Evolutionary conservation across 2,888 invertebrate genomes (phyloP).

Genomic region (Syritta pipiens): DNA sequence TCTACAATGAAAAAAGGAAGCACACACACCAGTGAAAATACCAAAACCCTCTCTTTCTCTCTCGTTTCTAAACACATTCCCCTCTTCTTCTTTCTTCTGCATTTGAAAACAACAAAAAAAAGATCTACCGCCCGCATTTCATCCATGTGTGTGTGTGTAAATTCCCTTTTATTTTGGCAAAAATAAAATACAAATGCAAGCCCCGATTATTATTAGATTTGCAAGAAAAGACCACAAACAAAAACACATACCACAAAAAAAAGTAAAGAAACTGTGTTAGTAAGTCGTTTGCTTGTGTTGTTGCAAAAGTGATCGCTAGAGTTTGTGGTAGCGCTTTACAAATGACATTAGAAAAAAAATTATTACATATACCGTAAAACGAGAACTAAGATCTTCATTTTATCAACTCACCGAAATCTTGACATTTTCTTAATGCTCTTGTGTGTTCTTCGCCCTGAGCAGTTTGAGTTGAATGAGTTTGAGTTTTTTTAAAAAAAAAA

Average conservation of each 20-base stretch:
- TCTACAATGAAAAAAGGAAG: slow-evolving; percentile 12
- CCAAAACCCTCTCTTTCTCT: not conserved
- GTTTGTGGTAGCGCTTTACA: slow-evolving; percentile 10
- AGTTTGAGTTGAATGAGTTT: no score
- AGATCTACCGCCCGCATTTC: slow-evolving; percentile 56
- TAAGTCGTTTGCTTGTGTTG: slow-evolving; percentile 21
- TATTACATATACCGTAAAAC: slow-evolving; percentile 32
- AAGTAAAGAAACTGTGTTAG: slow-evolving; percentile 7
- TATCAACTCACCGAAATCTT: slow-evolving; percentile 62
- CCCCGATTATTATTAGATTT: slow-evolving; percentile 63
- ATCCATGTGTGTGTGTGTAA: slow-evolving; percentile 16
- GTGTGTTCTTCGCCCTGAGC: not conserved
- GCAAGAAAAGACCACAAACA: slow-evolving; percentile 26
- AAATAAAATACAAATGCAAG: slow-evolving; percentile 52
- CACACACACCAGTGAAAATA: not conserved
- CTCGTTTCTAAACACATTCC: not conserved
- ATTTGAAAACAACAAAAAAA: slow-evolving; percentile 26
- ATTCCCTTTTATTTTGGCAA: slow-evolving; percentile 7
- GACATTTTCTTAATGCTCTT: slow-evolving; percentile 39
- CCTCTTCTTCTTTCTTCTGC: not conserved
- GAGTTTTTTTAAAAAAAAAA: no score
- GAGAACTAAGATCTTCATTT: not conserved
- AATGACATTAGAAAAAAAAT: slow-evolving; percentile 47
- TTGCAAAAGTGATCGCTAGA: slow-evolving; percentile 9
- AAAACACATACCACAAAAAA: slow-evolving; percentile 31